Evolutionary conservation across 2,113 vertebrate species (phyloP), one percentile per base, ranked within the genome.

Genomic region (Sander vitreus): DNA sequence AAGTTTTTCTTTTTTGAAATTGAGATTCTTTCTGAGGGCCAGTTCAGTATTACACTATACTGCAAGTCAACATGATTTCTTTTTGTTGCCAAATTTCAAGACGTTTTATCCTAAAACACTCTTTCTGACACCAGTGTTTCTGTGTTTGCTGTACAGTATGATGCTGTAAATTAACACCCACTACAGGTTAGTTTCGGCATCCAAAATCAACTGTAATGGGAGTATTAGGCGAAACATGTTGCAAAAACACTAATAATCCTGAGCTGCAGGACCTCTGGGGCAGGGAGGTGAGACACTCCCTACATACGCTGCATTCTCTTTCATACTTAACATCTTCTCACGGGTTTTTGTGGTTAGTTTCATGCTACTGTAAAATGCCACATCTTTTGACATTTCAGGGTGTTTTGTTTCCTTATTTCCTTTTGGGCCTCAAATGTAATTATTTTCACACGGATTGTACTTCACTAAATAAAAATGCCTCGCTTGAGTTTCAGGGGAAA

Each of bases 231-330:
- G 2, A 9, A 39, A 39, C 2, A 39, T 39, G 39, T 10, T 39
- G 39, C 39, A 10, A 39, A 39, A 39, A 39, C 39, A 10, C 39
- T 2, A 39, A 10, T 39, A 39, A 69, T 18, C 59, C 14, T 27
- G 84, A 83, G 69, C 76, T 1, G 67, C 73, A 84, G 94, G 93
- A 58, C 85, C 93, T 80, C 89, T 39, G 79, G 92, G 92, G 19
- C 78, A 0, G 68, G 36, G 62, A 89, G 93, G 93, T 83, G 90
- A 74, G 55, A 27, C 50, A 12, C 45, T 43, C 39, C 39, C 39
- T 33, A 6, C 33, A 6, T 33, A 11, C 9, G 39, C 23, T 18
- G 16, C 18, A 7, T 0, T 10, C 6, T 21, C 4, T 25, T 53
- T 70, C 25, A n/a, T 6, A 11, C 11, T 18, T 1, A 9, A 19